phyloP scores from a whole-genome alignment of 2,797 vertebrate genomes.

The Schizopygopsis malacanthus region DNA sequence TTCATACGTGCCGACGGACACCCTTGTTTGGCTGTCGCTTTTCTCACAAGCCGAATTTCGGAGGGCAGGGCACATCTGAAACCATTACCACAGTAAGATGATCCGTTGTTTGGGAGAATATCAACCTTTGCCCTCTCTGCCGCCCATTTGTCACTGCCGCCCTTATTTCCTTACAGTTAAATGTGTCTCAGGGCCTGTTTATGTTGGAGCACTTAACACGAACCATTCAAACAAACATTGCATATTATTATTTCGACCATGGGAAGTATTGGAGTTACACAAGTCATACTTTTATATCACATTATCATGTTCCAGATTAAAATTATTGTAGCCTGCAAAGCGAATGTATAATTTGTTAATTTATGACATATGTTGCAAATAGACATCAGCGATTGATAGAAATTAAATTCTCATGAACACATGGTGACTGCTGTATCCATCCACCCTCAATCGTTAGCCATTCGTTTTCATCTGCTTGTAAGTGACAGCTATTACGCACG shows the following conservation, averaged over 20 bases:
- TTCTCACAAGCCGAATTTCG: slow-evolving; percentile 30
- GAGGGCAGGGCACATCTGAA: slow-evolving; percentile 56
- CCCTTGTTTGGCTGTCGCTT: slow-evolving; percentile 27
- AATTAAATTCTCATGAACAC: slow-evolving; percentile 36
- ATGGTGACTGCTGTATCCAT: slow-evolving; percentile 44
- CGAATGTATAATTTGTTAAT: slow-evolving; percentile 37
- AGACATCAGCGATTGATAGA: slow-evolving; percentile 28
- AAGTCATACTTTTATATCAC: slow-evolving; percentile 30
- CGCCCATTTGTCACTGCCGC: slow-evolving; percentile 58
- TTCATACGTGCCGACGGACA: slow-evolving; percentile 29
- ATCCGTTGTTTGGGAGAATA: slow-evolving; percentile 49
- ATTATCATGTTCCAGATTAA: slow-evolving; percentile 33
- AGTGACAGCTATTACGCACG: slow-evolving; percentile 51
- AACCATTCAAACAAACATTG: slow-evolving; percentile 30
- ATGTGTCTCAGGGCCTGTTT: slow-evolving; percentile 46
- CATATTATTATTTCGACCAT: slow-evolving; percentile 19
- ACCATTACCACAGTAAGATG: slow-evolving; percentile 63
- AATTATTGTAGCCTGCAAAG: slow-evolving; percentile 14
- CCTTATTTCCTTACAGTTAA: slow-evolving; percentile 58
- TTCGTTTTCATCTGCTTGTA: slow-evolving; percentile 56
- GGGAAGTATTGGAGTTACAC: slow-evolving; percentile 32
- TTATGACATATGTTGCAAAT: slow-evolving; percentile 30
- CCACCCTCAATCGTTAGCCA: slow-evolving; percentile 41
- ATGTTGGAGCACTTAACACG: slow-evolving; percentile 33
- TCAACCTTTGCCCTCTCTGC: slow-evolving; percentile 42